Base-by-base conservation (phyloP, 2,888 invertebrate species). In the Perizoma affinitatum region DNA sequence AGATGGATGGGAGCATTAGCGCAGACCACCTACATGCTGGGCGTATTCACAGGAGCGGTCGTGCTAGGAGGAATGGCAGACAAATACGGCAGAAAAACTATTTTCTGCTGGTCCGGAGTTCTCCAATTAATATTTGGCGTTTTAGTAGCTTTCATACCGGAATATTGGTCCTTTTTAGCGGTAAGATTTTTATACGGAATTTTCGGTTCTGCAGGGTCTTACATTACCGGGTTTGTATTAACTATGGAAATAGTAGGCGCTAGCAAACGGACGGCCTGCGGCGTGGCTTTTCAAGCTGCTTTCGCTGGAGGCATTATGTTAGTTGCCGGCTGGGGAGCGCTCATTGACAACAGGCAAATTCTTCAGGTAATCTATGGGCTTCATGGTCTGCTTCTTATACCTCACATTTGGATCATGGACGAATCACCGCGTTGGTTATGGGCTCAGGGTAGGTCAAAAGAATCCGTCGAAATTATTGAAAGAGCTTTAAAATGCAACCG, bases 391-490 rank as follows among this genome's bases (percentile, higher is more conserved):
- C 79, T 96, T 0, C 92, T 97, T 0, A 84, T 97, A 40, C 95
- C 94, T 0, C 97, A 97, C 78, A 96, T 96, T 94, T 97, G 97
- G 97, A 86, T 96, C 5, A 95, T 97, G 94, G 97, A 97, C 72
- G 97, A 97, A 87, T 97, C 97, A 6, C 97, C 97, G 0, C 93
- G 97, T 10, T 97, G 97, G 97, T 84, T 97, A 6, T 97, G 97
- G 97, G 95, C 95, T 41, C 96, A 97, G 79, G 97, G 97, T 0
- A 93, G 95, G 49, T 89, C 93, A 0, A 93, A 93, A 52, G 96
- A 97, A 84, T 95, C 97, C 0, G 93, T 97, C 0, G 93, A 93
- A 7, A 96, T 97, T 64, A 94, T 97, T 5, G 93, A 95, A 69
- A 96, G 94, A 76, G 97, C 95, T n/a, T 82, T 96, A n/a, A 95